These are phyloP conservation scores for Drosophila antonietae DNA, from an alignment of 2,888 invertebrate genomes.

Conservation along the genomic window DNA sequence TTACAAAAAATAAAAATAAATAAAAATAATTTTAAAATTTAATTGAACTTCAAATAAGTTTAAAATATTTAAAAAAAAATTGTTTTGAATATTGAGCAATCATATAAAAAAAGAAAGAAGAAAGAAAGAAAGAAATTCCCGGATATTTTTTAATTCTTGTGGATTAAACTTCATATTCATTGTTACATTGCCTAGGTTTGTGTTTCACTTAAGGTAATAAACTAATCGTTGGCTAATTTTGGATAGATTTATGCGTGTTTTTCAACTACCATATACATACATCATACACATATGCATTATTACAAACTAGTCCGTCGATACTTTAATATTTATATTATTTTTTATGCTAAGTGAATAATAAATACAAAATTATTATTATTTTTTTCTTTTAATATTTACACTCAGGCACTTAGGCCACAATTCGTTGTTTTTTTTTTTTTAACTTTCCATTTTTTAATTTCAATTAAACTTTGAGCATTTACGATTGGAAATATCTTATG, in stretches of 20 bases:
- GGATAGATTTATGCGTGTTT: slow-evolving; percentile 80
- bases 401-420: slow-evolving; percentile 41
- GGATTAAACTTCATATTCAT: slow-evolving; percentile 18
- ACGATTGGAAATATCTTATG: slow-evolving; percentile 33
- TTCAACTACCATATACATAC: slow-evolving; percentile 67
- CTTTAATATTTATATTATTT: slow-evolving; percentile 1
- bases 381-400: slow-evolving; percentile 46
- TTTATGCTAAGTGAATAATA: slow-evolving; percentile 55
- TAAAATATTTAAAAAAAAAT: too few species aligned
- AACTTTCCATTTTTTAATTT: slow-evolving; percentile 31
- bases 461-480: slow-evolving; percentile 72
- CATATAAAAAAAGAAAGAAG: too few species aligned
- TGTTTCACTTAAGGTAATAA: slow-evolving; percentile 33
- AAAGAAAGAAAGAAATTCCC: too few species aligned
- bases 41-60: too few species aligned
- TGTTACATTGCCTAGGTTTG: slow-evolving; percentile 55
- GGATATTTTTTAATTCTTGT: neutral
- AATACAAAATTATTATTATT: slow-evolving; percentile 62
- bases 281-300: slow-evolving; percentile 37
- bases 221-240: slow-evolving; percentile 76
- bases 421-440: slow-evolving; percentile 19
- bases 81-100: too few species aligned
- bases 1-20: too few species aligned
- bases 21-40: too few species aligned
- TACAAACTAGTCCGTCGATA: slow-evolving; percentile 34